These are phyloP conservation scores for Picus viridis DNA, from an alignment of 2,797 vertebrate species.

Conservation along the genomic window DNA sequence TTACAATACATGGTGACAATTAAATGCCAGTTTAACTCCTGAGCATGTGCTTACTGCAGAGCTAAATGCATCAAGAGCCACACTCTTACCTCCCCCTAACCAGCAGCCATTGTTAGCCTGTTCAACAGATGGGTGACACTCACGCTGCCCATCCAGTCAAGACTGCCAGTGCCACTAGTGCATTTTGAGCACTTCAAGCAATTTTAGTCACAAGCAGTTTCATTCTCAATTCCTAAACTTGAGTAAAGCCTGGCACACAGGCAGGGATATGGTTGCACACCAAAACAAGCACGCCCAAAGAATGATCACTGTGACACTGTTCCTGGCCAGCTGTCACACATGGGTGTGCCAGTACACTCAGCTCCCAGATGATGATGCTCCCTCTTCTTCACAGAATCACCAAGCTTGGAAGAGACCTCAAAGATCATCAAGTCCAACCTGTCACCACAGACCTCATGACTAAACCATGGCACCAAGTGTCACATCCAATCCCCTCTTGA, in stretches of 20 bases:
- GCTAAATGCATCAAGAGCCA: background rate
- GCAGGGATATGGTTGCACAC: background rate
- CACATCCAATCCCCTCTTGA: too few relatives aligned
- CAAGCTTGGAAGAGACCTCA: too few relatives aligned
- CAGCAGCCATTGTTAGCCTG: background rate
- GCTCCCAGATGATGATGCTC: background rate
- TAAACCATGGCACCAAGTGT: too few relatives aligned
- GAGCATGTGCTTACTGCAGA: background rate
- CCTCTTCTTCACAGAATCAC: background rate
- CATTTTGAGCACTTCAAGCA: background rate
- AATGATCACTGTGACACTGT: accelerated
- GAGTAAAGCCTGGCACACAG: background rate
- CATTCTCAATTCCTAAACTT: background rate
- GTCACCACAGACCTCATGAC: too few relatives aligned
- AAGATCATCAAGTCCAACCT: too few relatives aligned
- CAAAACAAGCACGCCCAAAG: accelerated
- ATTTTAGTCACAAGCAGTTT: background rate
- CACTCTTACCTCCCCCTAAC: background rate
- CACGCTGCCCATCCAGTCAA: background rate
- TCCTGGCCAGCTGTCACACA: background rate
- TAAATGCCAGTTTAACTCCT: background rate
- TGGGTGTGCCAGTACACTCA: background rate
- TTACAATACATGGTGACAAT: background rate
- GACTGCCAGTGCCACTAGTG: background rate
- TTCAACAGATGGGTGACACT: background rate